Evolutionary conservation across 2,797 vertebrate genomes (phyloP), one percentile per base, ranked within the genome.

Genomic region (Sebastes wilsoni): DNA sequence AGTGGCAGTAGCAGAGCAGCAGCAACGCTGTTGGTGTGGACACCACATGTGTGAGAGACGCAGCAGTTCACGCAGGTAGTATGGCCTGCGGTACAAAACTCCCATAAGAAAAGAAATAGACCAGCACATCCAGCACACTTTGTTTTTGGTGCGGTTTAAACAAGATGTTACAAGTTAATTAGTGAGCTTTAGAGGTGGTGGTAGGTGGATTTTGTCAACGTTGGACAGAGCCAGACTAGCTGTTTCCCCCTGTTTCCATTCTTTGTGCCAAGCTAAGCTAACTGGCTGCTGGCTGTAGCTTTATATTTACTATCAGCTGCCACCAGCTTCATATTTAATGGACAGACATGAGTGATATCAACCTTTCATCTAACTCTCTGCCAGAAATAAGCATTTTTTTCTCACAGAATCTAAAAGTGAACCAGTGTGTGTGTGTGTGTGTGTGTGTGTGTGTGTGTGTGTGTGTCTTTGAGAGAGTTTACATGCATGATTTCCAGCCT

Each of bases 401-500:
- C 58, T 28, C 18, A 76, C 64, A n/a, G 2, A 23, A 67, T 75
- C 22, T 32, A 28, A 28, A 54, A 34, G 4, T 60, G 28, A 80
- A 49, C 11, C 9, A 34, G 54, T 71, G 16, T 46, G 58, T 23
- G 5, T 20, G 10, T 42, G 61, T n/a, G 6, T 20, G 13, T 12
- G 66, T 75, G 52, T 42, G 61, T 18, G 12, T 42, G 61, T 23
- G 6, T 20, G 13, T 13, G 66, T 76, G 34, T 42, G 61, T 42
- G 61, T n/a, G 6, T 20, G 13, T 13, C 64, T 76, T 20, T 68
- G 49, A 69, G 25, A 25, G 58, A 58, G 49, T 87, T 86, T 82
- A 77, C 77, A 74, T 67, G 8, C 25, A 75, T 72, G 71, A 85
- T 77, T 84, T 82, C 54, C 66, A 72, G 80, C 70, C 74, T 86